phyloP scores from a whole-genome alignment of 2,113 vertebrate genomes.

The Aspidoscelis tigris region DNA sequence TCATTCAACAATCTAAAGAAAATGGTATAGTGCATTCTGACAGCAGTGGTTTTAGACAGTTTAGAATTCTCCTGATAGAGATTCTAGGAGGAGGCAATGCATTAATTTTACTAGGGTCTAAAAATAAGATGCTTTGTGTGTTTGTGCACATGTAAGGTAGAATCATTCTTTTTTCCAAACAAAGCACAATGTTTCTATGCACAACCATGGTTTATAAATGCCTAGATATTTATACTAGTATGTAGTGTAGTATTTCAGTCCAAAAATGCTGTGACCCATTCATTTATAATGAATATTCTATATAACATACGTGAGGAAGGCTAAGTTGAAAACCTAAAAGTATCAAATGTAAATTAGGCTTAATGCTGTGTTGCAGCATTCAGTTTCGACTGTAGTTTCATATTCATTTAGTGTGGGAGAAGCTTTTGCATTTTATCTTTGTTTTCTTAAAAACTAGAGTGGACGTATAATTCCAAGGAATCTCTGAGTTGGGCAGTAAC shows the following conservation, averaged over 20 bases:
- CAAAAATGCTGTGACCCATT: background rate
- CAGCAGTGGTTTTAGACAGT: background rate
- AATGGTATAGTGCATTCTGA: too few species aligned
- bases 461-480: too few species aligned
- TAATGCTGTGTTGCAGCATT: background rate
- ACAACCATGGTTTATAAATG: background rate
- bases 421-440: background rate
- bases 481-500: too few species aligned
- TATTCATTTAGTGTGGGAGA: background rate
- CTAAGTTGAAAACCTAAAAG: background rate
- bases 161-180: background rate
- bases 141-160: background rate
- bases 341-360: background rate
- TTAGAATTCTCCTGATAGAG: too few species aligned
- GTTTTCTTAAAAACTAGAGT: background rate
- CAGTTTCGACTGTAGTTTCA: background rate
- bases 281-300: background rate
- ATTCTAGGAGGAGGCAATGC: background rate
- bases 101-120: background rate
- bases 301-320: too few species aligned
- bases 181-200: background rate
- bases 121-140: background rate
- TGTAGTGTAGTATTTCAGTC: background rate
- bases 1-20: background rate
- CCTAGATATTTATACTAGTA: background rate